These are phyloP conservation scores for Microtus oregoni DNA, from an alignment of 2,113 vertebrate species.

Conservation along the genomic window DNA sequence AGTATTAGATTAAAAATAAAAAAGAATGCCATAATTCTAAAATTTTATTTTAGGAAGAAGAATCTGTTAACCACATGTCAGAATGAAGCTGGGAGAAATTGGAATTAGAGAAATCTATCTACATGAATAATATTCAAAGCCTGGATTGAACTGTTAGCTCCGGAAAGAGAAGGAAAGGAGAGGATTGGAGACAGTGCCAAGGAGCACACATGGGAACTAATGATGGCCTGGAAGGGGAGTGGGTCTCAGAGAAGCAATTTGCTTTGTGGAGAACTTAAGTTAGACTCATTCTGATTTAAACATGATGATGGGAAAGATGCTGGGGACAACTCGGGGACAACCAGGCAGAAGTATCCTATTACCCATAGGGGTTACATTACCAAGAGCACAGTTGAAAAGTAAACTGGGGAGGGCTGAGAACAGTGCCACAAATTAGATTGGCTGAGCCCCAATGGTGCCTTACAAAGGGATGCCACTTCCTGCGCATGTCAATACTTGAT, in stretches of 20 bases:
- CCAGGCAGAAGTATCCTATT: not conserved
- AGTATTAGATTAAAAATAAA: not conserved
- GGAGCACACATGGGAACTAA: fast-evolving
- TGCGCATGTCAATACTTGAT: too few species aligned
- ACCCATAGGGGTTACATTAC: not conserved
- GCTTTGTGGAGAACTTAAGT: not conserved
- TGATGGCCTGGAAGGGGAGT: fast-evolving
- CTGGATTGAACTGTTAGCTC: not conserved
- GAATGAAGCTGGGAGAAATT: conserved; percentile 8
- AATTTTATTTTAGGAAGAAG: conserved; percentile 32
- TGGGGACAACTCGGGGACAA: not conserved
- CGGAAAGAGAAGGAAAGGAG: not conserved
- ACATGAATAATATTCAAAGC: not conserved
- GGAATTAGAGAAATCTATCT: conserved; percentile 4
- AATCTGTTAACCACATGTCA: conserved; percentile 21
- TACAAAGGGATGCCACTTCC: not conserved
- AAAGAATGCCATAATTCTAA: not conserved
- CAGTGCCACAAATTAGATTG: not conserved
- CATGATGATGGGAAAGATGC: not conserved
- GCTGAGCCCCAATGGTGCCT: not conserved
- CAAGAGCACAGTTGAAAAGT: not conserved
- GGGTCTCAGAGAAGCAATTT: not conserved
- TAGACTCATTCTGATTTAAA: not conserved
- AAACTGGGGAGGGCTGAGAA: not conserved
- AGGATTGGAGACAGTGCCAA: not conserved